A percentile compares a stretch with the other conserved stretches of the same genome.
These are phyloP conservation scores for human (Homo sapiens) DNA, from an alignment of 2,113 vertebrate genomes.

Conservation along the genomic window DNA sequence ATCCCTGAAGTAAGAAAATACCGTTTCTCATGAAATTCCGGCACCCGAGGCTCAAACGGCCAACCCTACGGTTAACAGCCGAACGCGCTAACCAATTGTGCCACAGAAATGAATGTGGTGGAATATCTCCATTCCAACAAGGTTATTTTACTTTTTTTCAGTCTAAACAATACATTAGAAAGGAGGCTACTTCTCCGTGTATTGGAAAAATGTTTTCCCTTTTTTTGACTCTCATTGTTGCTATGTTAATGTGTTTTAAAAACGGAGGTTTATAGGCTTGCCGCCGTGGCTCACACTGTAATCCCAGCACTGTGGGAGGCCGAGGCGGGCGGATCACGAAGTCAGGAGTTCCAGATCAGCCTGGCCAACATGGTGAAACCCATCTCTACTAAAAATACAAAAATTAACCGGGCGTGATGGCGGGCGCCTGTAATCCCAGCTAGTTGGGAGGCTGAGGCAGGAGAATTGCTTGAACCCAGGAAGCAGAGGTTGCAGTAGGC, in stretches of 20 bases:
- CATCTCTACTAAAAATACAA: no score
- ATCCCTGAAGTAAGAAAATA: not conserved
- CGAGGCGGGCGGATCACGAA: no score
- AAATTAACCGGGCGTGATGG: no score
- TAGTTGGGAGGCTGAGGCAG: no score
- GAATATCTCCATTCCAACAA: fast-evolving
- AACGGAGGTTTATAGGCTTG: not conserved
- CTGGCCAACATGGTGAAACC: no score
- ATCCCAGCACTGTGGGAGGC: no score
- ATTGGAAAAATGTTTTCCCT: not conserved
- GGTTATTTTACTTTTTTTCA: not conserved
- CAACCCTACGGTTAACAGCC: not conserved
- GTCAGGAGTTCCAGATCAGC: no score
- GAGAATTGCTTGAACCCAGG: no score
- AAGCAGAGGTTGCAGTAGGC: no score
- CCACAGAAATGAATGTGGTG: not conserved
- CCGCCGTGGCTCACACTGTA: no score
- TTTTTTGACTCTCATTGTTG: not conserved
- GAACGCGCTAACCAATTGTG: not conserved
- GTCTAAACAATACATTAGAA: not conserved
- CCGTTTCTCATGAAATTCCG: not conserved
- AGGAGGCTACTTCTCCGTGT: not conserved
- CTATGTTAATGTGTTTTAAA: not conserved
- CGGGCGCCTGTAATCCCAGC: no score
- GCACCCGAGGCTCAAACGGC: not conserved